Conservation (phyloP, 2,888 invertebrate genomes). For the Stratiomys singularior region DNA sequence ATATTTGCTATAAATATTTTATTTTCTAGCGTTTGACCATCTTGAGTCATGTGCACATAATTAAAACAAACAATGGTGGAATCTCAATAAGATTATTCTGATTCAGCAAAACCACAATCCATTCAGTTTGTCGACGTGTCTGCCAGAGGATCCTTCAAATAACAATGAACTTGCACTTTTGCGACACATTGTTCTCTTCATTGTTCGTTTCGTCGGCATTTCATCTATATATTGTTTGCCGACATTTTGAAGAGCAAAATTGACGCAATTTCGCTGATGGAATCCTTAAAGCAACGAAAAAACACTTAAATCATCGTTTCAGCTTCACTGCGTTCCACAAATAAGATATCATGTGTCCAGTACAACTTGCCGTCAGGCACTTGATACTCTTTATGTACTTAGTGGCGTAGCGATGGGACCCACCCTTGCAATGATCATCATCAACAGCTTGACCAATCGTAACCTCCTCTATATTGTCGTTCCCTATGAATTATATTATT, state of each 20-base stretch:
- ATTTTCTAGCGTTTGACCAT: too few species aligned
- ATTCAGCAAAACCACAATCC: too few species aligned
- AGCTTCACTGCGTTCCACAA: constrained; percentile 31
- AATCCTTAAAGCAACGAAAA: constrained; percentile 21
- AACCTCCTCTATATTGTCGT: constrained; percentile 17
- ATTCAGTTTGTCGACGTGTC: too few species aligned
- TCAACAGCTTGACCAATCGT: constrained; percentile 22
- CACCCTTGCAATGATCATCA: constrained; percentile 37
- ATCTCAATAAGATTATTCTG: too few species aligned
- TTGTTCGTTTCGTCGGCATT: not conserved
- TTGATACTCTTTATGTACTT: constrained; percentile 41
- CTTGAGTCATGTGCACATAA: too few species aligned
- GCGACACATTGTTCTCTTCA: not conserved
- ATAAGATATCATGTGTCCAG: constrained; percentile 36
- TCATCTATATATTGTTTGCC: constrained; percentile 11
- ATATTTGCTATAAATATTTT: too few species aligned
- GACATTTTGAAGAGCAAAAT: constrained; percentile 34
- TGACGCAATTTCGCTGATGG: constrained; percentile 35
- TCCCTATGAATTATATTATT: constrained; percentile 11
- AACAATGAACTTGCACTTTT: not conserved
- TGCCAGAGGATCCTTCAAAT: too few species aligned
- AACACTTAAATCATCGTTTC: constrained; percentile 24
- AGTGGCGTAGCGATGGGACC: constrained; percentile 8
- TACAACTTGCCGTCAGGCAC: not conserved
- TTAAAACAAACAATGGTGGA: too few species aligned